These are phyloP conservation scores for Phengaris alcon DNA, from an alignment of 2,888 invertebrate genomes.

Conservation along the genomic window DNA sequence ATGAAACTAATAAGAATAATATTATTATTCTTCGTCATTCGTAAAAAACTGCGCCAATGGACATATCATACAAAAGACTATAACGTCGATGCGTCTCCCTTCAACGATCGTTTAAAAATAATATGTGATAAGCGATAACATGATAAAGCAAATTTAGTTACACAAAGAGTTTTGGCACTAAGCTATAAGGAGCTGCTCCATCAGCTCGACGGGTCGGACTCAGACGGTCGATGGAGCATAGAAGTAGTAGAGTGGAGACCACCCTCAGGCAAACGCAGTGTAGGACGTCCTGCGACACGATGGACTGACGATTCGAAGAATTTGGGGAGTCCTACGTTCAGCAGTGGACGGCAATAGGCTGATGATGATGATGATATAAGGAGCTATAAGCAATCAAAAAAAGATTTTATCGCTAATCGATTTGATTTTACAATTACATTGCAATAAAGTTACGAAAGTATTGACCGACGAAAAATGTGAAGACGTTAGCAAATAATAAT, in stretches of 20 bases:
- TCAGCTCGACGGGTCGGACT: too few relatives aligned
- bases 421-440: conserved; percentile 14
- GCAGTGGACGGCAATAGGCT: too few relatives aligned
- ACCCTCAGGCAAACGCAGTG: too few relatives aligned
- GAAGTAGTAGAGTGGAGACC: too few relatives aligned
- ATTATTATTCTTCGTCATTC: neutral
- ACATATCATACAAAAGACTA: conserved; percentile 16
- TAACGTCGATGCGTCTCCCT: neutral
- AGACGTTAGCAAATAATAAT: conserved; percentile 33
- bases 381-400: neutral
- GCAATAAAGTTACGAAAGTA: conserved; percentile 33
- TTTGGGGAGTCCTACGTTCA: too few relatives aligned
- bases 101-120: neutral
- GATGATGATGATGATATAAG: neutral
- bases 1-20: neutral
- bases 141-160: neutral
- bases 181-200: neutral
- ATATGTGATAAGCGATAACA: neutral
- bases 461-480: conserved; percentile 31
- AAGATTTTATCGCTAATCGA: conserved; percentile 9
- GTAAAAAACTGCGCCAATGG: neutral
- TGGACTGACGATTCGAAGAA: too few relatives aligned
- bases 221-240: too few relatives aligned
- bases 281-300: too few relatives aligned
- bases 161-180: neutral